Evolutionary conservation across 2,888 invertebrate genomes (phyloP), one percentile per base, ranked within the genome.

Genomic region (Apoderus coryli): DNA sequence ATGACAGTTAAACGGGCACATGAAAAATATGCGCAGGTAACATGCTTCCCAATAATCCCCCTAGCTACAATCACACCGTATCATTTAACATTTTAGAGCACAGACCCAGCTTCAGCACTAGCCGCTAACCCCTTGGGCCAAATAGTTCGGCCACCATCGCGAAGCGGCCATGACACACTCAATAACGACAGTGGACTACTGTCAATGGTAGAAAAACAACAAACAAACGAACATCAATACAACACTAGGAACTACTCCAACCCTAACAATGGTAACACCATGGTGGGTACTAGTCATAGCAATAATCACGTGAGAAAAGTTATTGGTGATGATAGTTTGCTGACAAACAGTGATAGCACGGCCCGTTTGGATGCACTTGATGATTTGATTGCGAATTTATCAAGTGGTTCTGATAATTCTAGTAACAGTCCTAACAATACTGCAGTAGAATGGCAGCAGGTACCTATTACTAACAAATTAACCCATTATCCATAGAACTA

Each of bases 1-100:
- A 66, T 72, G 40, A 64, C 68, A 13, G 65, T 72, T 9, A 69
- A 67, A 48, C 57, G 67, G 40, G 66, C 68, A 3, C 66, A 69
- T 47, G 54, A 57, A 16, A 50, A 52, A 40, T 54, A 48, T 34
- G 46, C 49, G 13, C 54, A 57, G 50, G 57, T 58, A 48, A 39
- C n/a, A n/a, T n/a, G n/a, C n/a, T n/a, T n/a, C n/a, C n/a, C 10
- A 11, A 9, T 5, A 11, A 6, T 16, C 30, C 25, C 14, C 9
- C 19, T 27, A 23, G 16, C 13, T 16, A 33, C 16, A 33, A 30
- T 24, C 28, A 29, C 30, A 24, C 28, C 25, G 12, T 33, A 27
- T 30, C 30, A 19, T 16, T 12, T 19, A 33, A 33, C 34, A 32
- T 51, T 52, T 30, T 44, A 56, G 56, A 53, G 40, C 31, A 35